Evolutionary conservation across 2,888 invertebrate genomes (phyloP), one percentile per base, ranked within the genome.

Genomic region (Cheilosia soror): DNA sequence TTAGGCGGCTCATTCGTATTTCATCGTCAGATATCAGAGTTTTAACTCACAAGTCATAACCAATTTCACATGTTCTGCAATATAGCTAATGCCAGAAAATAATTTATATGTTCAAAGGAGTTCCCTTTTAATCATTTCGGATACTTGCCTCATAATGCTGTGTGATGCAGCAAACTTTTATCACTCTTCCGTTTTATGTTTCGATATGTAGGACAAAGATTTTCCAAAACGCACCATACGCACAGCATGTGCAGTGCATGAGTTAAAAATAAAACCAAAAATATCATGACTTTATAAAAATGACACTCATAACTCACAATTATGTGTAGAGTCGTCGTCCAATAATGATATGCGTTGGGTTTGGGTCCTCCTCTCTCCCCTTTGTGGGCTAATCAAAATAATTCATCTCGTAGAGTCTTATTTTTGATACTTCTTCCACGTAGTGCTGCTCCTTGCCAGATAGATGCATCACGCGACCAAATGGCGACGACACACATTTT

Each of bases 401-500:
- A 72, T 85, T 85, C 71, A 81, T 85, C 37, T 55, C 37, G 60
- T 29, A 47, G 57, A 58, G 76, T 77, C 27, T 77, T 80, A 62
- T 80, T 80, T 85, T 76, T 53, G 58, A 85, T 47, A 4, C 15
- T 68, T 62, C 15, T 42, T 71, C 80, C 49, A 51, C 80, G 71
- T 65, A 60, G 65, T 47, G n/a, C 5, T 31, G n/a, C 31, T 20
- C 31, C 42, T 20, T 29, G 27, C 44, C 31, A 51, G 37, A 27
- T 33, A 20, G 79, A 84, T 79, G 69, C 71, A 84, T 71, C 75
- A 71, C 55, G 47, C 85, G 66, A 81, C 80, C 68, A 80, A 85
- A 72, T 63, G 85, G 85, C 80, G 81, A 72, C 84, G 76, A 80
- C 84, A 85, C 55, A 76, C 63, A 80, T 80, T 76, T 76, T 29